Evolutionary conservation across 2,888 invertebrate genomes (phyloP), one percentile per base, ranked within the genome.

Genomic region (Drosophila suboccidentalis): DNA sequence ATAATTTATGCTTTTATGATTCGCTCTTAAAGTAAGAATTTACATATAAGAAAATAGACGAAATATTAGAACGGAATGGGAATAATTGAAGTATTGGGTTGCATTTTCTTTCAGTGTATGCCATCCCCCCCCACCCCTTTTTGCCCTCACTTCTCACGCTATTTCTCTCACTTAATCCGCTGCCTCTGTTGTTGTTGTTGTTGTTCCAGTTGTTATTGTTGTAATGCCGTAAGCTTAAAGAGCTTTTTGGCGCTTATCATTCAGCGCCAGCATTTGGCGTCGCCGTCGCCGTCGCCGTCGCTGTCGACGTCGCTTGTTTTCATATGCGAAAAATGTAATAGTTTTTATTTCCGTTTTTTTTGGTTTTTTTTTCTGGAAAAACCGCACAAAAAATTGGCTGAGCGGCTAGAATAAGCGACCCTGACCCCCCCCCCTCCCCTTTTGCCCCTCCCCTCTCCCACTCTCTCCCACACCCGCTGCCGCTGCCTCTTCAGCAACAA

Each of bases 171-270:
- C 59, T 66, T 63, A 65, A 71, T 76, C 67, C 62, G 60, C 60
- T 64, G 51, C 46, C 41, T 39, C 53, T 47, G 46, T n/a, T 34
- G 50, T 26, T 67, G 41, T 51, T 57, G 41, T 36, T 67, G 41
- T 51, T 57, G 41, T 36, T 62, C 43, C 50, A 58, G 39, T 47
- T 74, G 55, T 60, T 75, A 50, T 71, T 81, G 68, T 57, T 83
- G 83, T 74, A 80, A 88, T 80, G 72, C 67, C 68, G 54, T 36
- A 39, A 73, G 82, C 83, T 88, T 85, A 64, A 77, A 62, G 80
- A 67, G 75, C 65, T 86, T 88, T 65, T 36, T 55, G 57, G 67
- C 78, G 81, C 89, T 84, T 84, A 84, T 87, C 84, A 80, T 75
- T 70, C 74, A 57, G 68, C 57, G 54, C 44, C 82, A 74, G 80